phyloP scores from a whole-genome alignment of 2,888 invertebrate species.

The Platerodrilus igneus region DNA sequence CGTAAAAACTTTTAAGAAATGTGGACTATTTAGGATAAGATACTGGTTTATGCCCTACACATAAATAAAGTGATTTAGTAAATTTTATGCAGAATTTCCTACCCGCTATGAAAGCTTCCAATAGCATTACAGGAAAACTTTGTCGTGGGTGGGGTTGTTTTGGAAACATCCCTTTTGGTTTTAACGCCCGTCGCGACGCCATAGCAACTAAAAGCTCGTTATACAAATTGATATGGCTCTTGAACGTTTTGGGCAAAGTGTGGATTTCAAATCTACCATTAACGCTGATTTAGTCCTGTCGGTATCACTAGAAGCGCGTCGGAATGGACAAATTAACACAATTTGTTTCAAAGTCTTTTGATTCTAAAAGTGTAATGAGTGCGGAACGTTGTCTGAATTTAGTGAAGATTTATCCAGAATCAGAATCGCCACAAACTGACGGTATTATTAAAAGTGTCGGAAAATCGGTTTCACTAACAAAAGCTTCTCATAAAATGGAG shows the following conservation, averaged over 20 bases:
- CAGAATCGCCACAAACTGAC: conserved; percentile 14
- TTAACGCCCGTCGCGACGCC: conserved; percentile 37
- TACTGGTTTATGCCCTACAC: conserved; percentile 45
- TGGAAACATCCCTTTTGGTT: conserved; percentile 38
- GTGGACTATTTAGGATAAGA: conserved; percentile 47
- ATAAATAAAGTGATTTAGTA: conserved; percentile 36
- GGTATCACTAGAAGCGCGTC: conserved; percentile 10
- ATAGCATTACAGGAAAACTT: conserved; percentile 22
- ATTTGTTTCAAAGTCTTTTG: conserved; percentile 85
- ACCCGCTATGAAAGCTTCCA: conserved; percentile 25
- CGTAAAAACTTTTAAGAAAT: conserved; percentile 46
- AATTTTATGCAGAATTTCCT: conserved; percentile 28
- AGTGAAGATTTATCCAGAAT: conserved; percentile 21
- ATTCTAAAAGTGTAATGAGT: conserved; percentile 50
- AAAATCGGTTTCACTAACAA: conserved; percentile 19
- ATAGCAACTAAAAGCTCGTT: conserved; percentile 37
- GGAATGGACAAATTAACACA: conserved; percentile 84
- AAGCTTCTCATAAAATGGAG: conserved; percentile 19
- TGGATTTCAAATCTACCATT: conserved; percentile 38
- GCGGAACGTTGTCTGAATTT: conserved; percentile 38
- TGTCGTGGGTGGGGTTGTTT: conserved; percentile 38
- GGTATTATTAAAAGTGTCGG: conserved; percentile 39
- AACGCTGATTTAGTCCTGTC: conserved; percentile 17
- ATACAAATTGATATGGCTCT: conserved; percentile 38
- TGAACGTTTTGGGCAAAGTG: conserved; percentile 44